Conservation (phyloP, 2,888 invertebrate species). For the Aphidoletes aphidimyza region DNA sequence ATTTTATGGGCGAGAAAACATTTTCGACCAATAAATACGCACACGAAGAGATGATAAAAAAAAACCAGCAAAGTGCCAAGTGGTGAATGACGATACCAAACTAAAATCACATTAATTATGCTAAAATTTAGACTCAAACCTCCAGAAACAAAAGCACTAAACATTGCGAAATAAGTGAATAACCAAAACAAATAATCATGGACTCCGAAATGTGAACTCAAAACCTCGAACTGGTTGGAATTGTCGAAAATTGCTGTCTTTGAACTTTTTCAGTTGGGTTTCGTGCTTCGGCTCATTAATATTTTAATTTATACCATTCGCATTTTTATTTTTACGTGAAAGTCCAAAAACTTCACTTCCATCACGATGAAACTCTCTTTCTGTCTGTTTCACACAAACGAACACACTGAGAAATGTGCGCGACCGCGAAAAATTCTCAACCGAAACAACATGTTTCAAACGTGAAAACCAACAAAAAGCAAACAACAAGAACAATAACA, state of each 20-base stretch:
- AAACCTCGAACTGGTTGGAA: too few species aligned
- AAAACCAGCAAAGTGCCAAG: background rate
- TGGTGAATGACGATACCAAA: background rate
- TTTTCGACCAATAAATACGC: background rate
- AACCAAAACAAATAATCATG: too few species aligned
- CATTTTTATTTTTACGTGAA: background rate
- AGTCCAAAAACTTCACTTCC: background rate
- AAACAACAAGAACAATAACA: too few species aligned
- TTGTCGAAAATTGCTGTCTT: too few species aligned
- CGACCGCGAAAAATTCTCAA: background rate
- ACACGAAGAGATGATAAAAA: too few species aligned
- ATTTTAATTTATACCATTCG: constrained; percentile 23
- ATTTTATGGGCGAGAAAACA: background rate
- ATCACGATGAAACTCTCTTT: too few species aligned
- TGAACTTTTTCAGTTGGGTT: too few species aligned
- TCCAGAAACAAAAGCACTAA: too few species aligned
- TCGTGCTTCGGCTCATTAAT: constrained; percentile 1
- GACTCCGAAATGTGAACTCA: too few species aligned
- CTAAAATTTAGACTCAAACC: too few species aligned
- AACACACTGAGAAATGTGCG: background rate
- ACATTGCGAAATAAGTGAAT: too few species aligned
- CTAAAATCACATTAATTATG: background rate
- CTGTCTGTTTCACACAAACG: background rate
- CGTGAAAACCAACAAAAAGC: background rate
- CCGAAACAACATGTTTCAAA: background rate